phyloP scores from a whole-genome alignment of 2,113 vertebrate genomes.

The Xenopus borealis region DNA sequence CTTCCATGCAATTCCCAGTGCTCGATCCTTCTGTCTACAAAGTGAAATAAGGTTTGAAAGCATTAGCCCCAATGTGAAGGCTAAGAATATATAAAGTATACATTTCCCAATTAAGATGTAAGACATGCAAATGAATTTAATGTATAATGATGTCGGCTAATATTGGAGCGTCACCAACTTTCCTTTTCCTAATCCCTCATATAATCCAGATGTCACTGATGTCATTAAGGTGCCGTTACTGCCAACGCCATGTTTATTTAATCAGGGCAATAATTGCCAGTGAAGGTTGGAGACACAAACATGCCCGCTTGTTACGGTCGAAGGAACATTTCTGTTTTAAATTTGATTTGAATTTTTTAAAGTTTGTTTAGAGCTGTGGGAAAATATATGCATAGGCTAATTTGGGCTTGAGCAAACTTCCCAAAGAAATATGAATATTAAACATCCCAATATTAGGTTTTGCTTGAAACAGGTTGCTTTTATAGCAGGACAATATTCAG shows the following conservation, averaged over 20 bases:
- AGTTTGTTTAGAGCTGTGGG: conserved; percentile 27
- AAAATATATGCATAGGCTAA: conserved; percentile 36
- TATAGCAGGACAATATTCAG: too few relatives aligned
- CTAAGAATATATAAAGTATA: conserved; percentile 25
- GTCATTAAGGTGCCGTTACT: conserved; percentile 37
- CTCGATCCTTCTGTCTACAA: background rate
- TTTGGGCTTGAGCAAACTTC: conserved; percentile 13
- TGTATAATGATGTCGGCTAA: conserved; percentile 30
- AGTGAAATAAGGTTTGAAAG: conserved; percentile 31
- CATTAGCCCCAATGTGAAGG: conserved; percentile 18
- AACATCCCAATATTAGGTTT: too few relatives aligned
- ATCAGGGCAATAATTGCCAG: conserved; percentile 42
- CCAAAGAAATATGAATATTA: too few relatives aligned
- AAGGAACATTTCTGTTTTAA: conserved; percentile 7
- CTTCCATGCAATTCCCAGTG: background rate
- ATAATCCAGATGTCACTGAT: conserved; percentile 43
- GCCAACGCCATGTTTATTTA: conserved; percentile 42
- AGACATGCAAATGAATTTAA: conserved; percentile 41
- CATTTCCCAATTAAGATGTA: conserved; percentile 36
- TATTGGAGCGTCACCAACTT: conserved; percentile 7
- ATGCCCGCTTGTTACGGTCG: conserved; percentile 14
- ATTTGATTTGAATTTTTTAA: conserved; percentile 8
- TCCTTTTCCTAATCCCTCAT: conserved; percentile 29
- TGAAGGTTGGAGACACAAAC: conserved; percentile 35
- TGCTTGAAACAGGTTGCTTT: too few relatives aligned